Evolutionary conservation across 2,888 invertebrate genomes (phyloP).

Genomic region (Arge pagana): DNA sequence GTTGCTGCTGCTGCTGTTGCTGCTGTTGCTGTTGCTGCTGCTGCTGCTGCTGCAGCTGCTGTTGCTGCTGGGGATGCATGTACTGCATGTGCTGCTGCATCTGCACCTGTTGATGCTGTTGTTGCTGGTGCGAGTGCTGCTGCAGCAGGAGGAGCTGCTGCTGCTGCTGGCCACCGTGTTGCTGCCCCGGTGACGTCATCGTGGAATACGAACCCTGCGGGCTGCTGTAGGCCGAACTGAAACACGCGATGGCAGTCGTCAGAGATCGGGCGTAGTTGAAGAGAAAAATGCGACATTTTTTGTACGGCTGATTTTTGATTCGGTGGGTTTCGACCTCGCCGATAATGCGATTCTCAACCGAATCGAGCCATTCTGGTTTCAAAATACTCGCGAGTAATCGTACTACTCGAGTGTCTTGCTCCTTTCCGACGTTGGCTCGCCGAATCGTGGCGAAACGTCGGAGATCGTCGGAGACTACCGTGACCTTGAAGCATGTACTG

Average conservation of each 20-base stretch:
- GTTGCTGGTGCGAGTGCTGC: conserved; percentile 45
- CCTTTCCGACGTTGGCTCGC: too few relatives aligned
- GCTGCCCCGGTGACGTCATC: conserved; percentile 66
- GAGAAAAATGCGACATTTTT: not conserved
- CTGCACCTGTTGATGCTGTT: conserved; percentile 48
- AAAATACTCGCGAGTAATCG: too few relatives aligned
- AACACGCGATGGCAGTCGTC: too few relatives aligned
- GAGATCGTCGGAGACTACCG: too few relatives aligned
- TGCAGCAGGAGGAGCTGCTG: conserved; percentile 48
- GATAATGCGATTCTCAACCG: too few relatives aligned
- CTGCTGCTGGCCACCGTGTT: conserved; percentile 63
- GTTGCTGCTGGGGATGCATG: conserved; percentile 44
- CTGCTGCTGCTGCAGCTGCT: conserved; percentile 45
- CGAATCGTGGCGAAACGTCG: too few relatives aligned
- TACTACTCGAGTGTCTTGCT: too few relatives aligned
- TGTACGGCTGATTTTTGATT: not conserved
- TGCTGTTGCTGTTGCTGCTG: conserved; percentile 42
- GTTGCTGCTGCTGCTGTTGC: conserved; percentile 47
- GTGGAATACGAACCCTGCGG: conserved; percentile 63
- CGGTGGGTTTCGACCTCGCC: too few relatives aligned
- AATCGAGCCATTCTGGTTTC: too few relatives aligned
- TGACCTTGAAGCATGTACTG: too few relatives aligned
- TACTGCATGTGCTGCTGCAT: conserved; percentile 48
- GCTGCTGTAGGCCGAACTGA: conserved; percentile 56
- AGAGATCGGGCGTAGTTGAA: too few relatives aligned